Base-by-base conservation (phyloP, 2,113 vertebrate genomes). In the Myxocyprinus asiaticus region DNA sequence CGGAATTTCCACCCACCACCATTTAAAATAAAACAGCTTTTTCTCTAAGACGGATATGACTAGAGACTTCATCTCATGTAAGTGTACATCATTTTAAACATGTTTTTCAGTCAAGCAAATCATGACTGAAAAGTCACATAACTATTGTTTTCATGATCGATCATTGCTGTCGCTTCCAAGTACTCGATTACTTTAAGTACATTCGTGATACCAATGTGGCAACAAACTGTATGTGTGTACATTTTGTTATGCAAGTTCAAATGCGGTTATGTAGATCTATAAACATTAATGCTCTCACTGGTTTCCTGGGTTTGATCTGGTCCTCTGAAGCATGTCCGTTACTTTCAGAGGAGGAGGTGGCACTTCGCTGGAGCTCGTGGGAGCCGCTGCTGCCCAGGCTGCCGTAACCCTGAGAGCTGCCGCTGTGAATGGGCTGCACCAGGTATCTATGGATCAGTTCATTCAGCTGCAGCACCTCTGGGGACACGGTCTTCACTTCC, bases 381-480 rank as follows among this genome's bases (percentile, higher is more conserved):
- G 90, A 92, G 50, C 89, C 90, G 1, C 88, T 92, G 79, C 92
- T 93, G 4, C 88, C 90, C 9, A 92, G 86, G 1, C 91, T 91
- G 83, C 91, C 90, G 88, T 94, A 93, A 9, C 94, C 95, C 7
- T 86, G 85, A 10, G 95, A 88, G 67, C 92, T 78, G 12, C 88
- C 85, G 43, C 90, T 91, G 87, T 96, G 94, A 67, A 97, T 94
- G 0, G 96, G 96, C 94, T 96, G 95, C 65, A 94, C 89, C 59
- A 97, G 88, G 7, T 94, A 81, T 8, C 94, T 90, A 64, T 96
- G 95, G 87, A 97, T 96, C 89, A 91, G 89, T 84, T 96, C 95
- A 0, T 94, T 95, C 5, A 96, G 90, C 79, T 94, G 94, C 22
- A 94, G 92, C 2, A 96, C 84, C 67, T 95, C 94, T 0, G 93